Percentiles rank a stretch among this genome's conserved stretches.
Evolutionary conservation across 2,113 vertebrate genomes (phyloP).

Genomic region (Haemorhous mexicanus): DNA sequence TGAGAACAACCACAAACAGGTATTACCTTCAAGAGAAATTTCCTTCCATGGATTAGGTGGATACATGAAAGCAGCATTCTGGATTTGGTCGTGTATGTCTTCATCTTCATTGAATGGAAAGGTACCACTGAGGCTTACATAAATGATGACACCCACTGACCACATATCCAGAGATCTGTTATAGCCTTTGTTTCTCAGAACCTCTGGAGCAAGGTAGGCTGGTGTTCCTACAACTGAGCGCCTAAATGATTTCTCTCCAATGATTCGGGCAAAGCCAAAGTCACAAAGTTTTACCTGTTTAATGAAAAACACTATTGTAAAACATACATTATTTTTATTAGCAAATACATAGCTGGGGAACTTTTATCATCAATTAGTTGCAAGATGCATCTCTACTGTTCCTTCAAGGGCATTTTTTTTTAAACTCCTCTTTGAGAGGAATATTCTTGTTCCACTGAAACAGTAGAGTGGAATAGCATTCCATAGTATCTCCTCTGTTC

Average conservation of each 20-base stretch:
- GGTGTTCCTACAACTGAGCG: slow-evolving; percentile 96
- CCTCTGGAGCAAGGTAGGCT: slow-evolving; percentile 94
- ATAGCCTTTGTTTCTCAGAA: slow-evolving; percentile 95
- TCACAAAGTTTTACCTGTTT: slow-evolving; percentile 95
- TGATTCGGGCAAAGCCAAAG: slow-evolving; percentile 96
- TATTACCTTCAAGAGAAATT: slow-evolving; percentile 88
- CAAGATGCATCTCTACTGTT: not conserved
- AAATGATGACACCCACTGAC: slow-evolving; percentile 97
- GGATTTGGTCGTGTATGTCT: slow-evolving; percentile 98
- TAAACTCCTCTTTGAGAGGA: not conserved
- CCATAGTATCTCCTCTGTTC: not conserved
- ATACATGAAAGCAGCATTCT: slow-evolving; percentile 98
- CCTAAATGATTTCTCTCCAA: slow-evolving; percentile 95
- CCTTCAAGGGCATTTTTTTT: not conserved
- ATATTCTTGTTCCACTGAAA: not conserved
- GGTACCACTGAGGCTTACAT: slow-evolving; percentile 95
- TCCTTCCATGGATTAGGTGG: slow-evolving; percentile 99
- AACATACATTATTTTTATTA: not conserved
- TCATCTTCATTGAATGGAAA: slow-evolving; percentile 99
- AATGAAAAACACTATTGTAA: not conserved
- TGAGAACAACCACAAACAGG: not conserved
- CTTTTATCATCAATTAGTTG: not conserved
- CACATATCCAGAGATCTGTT: slow-evolving; percentile 98
- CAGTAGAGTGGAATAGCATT: not conserved
- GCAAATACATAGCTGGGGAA: not conserved